Evolutionary conservation across 2,113 vertebrate genomes (phyloP).

Genomic region (Parotia lawesii): DNA sequence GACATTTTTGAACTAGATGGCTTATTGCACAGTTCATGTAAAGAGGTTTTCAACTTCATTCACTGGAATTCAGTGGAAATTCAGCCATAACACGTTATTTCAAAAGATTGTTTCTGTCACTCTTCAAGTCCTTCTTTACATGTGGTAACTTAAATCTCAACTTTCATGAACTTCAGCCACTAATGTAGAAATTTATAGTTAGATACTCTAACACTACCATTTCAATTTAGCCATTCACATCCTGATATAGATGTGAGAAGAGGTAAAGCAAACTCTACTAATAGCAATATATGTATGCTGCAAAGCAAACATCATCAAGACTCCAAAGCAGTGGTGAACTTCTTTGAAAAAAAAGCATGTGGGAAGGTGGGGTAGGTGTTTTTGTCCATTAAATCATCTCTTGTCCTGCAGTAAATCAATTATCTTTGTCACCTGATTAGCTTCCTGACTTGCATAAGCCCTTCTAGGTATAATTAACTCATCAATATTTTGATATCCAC

Average conservation of each 20-base stretch:
- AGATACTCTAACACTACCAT: not conserved
- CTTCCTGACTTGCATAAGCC: not conserved
- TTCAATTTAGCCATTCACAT: not conserved
- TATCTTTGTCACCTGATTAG: not conserved
- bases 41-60: not conserved
- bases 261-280: not conserved
- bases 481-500: not conserved
- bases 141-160: not conserved
- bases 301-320: not conserved
- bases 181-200: not conserved
- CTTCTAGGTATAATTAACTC: not conserved
- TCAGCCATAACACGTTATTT: not conserved
- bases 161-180: not conserved
- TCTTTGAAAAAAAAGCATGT: not conserved
- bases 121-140: not conserved
- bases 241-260: not conserved
- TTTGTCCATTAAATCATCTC: not conserved
- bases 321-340: not conserved
- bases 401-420: not conserved
- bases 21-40: not conserved
- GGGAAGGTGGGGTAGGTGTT: not conserved
- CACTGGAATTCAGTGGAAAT: not conserved
- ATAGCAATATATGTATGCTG: not conserved
- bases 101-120: not conserved
- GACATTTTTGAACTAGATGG: not conserved